Evolutionary conservation across 2,113 vertebrate genomes (phyloP).

Genomic region (Amblyopsis rosae): DNA sequence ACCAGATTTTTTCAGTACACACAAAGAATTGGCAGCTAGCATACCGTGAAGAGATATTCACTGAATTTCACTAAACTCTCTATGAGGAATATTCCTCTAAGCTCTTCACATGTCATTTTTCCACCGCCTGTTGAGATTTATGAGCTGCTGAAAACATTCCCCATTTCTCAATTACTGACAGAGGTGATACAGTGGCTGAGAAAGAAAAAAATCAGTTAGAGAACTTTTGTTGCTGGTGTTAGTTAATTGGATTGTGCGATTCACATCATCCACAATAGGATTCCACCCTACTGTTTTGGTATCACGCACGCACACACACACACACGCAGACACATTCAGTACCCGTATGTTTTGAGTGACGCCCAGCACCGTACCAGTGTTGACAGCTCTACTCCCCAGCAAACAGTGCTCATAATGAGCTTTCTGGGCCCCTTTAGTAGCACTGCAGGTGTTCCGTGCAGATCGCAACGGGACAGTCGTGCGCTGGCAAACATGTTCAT

Average conservation of each 20-base stretch:
- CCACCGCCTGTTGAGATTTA: too few species aligned
- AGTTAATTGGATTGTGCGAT: constrained; percentile 1
- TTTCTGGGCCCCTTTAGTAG: constrained; percentile 9
- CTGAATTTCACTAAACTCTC: too few species aligned
- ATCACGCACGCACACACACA: background rate
- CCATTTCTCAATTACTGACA: too few species aligned
- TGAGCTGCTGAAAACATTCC: too few species aligned
- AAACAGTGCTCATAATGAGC: constrained; percentile 48
- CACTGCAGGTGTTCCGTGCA: constrained; percentile 19
- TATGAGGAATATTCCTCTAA: too few species aligned
- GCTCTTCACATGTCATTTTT: too few species aligned
- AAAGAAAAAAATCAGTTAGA: too few species aligned
- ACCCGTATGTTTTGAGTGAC: constrained; percentile 3
- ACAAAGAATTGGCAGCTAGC: too few species aligned
- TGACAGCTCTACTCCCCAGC: constrained; percentile 53
- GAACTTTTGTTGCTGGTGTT: too few species aligned
- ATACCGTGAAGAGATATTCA: too few species aligned
- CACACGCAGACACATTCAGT: background rate
- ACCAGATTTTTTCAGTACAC: too few species aligned
- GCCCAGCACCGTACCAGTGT: constrained; percentile 10
- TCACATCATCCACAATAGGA: background rate
- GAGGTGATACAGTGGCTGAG: too few species aligned
- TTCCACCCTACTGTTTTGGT: background rate
- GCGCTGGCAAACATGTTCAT: constrained; percentile 21
- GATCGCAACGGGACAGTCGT: constrained; percentile 26